phyloP scores from a whole-genome alignment of 2,113 vertebrate species.

The Boulengeromyrus knoepffleri region DNA sequence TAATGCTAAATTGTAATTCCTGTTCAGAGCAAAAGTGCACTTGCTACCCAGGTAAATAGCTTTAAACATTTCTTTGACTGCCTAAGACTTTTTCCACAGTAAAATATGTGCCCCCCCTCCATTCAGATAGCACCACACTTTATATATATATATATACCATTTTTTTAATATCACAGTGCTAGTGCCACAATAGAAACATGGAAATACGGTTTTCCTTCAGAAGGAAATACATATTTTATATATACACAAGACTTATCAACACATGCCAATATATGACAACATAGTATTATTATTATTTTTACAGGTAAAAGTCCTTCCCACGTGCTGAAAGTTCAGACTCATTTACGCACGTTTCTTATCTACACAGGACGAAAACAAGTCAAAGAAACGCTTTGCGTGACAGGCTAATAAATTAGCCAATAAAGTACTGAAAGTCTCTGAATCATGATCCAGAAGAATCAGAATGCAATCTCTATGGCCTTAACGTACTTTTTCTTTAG shows the following conservation, averaged over 20 bases:
- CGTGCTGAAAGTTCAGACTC: constrained; percentile 38
- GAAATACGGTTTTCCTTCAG: constrained; percentile 47
- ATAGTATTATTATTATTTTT: constrained; percentile 37
- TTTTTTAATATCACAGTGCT: constrained; percentile 81
- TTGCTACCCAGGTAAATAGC: not conserved
- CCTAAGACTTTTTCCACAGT: not conserved
- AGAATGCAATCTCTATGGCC: not conserved
- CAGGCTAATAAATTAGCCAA: not conserved
- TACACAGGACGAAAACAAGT: not conserved
- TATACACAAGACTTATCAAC: constrained; percentile 55
- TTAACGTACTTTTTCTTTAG: not conserved
- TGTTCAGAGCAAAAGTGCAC: not conserved
- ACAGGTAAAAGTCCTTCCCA: constrained; percentile 26
- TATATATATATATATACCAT: constrained; percentile 42
- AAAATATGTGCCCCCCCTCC: not conserved
- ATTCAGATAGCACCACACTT: constrained; percentile 26
- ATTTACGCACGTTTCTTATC: not conserved
- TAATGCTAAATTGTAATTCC: not conserved
- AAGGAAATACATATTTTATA: constrained; percentile 43
- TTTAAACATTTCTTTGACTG: not conserved
- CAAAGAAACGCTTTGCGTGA: not conserved
- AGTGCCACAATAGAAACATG: constrained; percentile 70
- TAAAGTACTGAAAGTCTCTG: not conserved
- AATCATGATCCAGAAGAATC: not conserved
- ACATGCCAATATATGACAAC: constrained; percentile 56